Evolutionary conservation across 2,113 vertebrate genomes (phyloP), one percentile per base, ranked within the genome.

Genomic region (Seriola dumerili): DNA sequence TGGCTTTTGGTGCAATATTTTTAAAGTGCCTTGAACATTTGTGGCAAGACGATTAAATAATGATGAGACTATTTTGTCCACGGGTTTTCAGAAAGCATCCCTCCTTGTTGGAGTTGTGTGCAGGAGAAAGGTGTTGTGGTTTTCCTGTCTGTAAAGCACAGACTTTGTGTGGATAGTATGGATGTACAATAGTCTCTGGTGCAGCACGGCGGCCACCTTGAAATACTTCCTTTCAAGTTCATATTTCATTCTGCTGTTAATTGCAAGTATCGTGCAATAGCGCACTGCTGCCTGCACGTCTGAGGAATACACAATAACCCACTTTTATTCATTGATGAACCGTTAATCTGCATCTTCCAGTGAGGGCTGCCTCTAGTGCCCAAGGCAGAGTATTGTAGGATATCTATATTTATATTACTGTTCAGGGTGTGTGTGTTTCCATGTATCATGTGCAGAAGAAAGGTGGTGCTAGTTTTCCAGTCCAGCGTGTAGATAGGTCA

Each of bases 401-500:
- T 13, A 21, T 38, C 2, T 21, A 44, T 44, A 29, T 66, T 68
- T 58, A 5, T 36, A 5, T 4, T 38, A 0, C 8, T 13, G 14
- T 69, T 19, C 4, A 50, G 14, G 5, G 44, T 63, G 65, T 55
- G 55, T 80, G 64, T 17, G 14, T 59, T 0, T 34, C 9, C 17
- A 25, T 68, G 32, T 40, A 44, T 23, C 29, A 9, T 4, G 4
- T 29, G 11, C 21, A 40, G 34, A n/a, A 32, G 17, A 61, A 42
- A 29, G 44, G 61, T 76, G 19, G 23, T 69, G 50, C 57, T 64
- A 29, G 23, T 75, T 73, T 73, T 76, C 57, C 71, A 29, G 25
- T 36, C 36, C n/a, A 44, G 7, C 32, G 72, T 72, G 72, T 50
- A 71, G 63, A 84, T 40, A 55, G 46, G 58, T 64, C 52, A 55